Conservation (phyloP, 2,888 invertebrate genomes). For the Megamerina dolium region DNA sequence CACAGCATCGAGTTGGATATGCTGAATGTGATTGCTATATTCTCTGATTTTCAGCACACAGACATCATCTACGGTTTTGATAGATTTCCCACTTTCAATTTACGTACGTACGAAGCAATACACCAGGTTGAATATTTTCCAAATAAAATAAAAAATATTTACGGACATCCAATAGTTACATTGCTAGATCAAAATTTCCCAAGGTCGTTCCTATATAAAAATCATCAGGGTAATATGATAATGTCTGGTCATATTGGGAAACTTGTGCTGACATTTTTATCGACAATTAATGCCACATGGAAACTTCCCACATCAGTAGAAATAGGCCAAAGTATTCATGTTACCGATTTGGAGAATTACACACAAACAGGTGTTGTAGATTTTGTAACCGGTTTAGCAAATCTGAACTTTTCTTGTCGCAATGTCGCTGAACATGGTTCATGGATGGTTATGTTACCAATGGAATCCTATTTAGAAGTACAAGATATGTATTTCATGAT, state of each 20-base stretch:
- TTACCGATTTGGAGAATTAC: neutral
- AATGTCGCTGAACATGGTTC: neutral
- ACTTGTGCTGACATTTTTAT: neutral
- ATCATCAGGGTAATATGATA: neutral
- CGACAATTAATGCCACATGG: slow-evolving; percentile 1
- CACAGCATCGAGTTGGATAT: neutral
- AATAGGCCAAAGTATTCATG: neutral
- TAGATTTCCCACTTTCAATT: neutral
- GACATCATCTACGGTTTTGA: neutral
- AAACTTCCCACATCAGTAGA: neutral
- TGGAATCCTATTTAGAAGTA: neutral
- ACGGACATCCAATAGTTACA: neutral
- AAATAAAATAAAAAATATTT: neutral
- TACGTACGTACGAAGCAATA: neutral
- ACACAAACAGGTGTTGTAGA: neutral
- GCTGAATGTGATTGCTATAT: neutral
- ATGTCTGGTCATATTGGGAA: neutral
- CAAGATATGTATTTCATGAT: neutral
- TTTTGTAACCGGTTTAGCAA: neutral
- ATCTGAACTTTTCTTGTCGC: neutral
- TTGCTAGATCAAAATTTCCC: slow-evolving; percentile 1
- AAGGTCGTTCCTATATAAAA: neutral
- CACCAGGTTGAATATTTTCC: neutral
- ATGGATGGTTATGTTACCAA: slow-evolving; percentile 1
- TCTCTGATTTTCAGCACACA: neutral